These are phyloP conservation scores for Hyperoodon ampullatus DNA, from an alignment of 2,113 vertebrate species.

Conservation along the genomic window DNA sequence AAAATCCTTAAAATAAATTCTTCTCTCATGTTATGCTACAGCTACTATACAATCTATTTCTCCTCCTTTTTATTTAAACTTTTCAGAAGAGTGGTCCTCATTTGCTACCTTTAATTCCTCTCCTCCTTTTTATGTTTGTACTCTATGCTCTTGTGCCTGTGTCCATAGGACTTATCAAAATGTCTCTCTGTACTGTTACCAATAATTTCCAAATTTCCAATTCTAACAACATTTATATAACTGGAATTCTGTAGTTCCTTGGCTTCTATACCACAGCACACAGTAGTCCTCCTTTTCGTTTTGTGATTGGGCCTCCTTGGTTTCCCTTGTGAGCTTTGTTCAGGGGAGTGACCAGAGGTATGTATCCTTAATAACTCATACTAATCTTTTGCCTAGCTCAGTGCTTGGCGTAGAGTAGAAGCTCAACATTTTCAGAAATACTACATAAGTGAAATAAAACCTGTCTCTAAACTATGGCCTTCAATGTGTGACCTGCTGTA, in stretches of 20 bases:
- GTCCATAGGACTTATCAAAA: neutral
- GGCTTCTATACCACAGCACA: neutral
- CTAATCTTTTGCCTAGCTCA: neutral
- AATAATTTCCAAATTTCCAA: neutral
- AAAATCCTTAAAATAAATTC: neutral
- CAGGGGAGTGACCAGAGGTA: neutral
- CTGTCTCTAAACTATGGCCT: neutral
- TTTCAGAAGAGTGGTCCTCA: constrained; percentile 7
- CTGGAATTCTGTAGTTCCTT: neutral
- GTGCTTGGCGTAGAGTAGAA: neutral
- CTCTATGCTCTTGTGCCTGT: neutral
- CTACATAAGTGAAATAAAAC: neutral
- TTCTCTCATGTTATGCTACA: neutral
- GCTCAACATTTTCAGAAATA: neutral
- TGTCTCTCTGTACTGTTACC: neutral
- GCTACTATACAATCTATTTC: neutral
- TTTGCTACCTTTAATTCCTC: constrained; percentile 11
- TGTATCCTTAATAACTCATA: neutral
- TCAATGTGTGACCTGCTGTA: neutral
- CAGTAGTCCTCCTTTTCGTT: neutral
- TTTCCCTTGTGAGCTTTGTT: neutral
- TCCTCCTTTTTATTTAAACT: neutral
- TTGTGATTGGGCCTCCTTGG: neutral
- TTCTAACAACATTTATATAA: neutral
- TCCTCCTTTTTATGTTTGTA: neutral